Conservation (phyloP, 2,797 vertebrate species). For the Anolis apletophallus region DNA sequence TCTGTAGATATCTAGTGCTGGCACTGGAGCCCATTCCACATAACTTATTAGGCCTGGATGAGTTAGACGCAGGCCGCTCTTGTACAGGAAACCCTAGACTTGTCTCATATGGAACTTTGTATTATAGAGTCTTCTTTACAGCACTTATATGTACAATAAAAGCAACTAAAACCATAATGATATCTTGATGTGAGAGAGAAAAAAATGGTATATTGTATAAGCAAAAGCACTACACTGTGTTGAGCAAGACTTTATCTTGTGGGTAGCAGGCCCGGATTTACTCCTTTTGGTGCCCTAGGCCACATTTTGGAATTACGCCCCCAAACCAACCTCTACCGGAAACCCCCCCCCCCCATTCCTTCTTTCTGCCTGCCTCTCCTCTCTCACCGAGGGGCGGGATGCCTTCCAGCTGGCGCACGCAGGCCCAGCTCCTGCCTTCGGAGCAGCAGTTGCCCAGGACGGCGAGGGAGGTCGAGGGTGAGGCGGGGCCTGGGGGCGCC, state of each 20-base stretch:
- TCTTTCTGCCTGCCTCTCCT: too few relatives aligned
- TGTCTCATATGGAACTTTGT: conserved; percentile 16
- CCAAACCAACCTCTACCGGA: too few relatives aligned
- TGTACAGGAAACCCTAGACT: conserved; percentile 53
- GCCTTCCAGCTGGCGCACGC: too few relatives aligned
- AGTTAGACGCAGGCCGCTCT: fast-evolving
- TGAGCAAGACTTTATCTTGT: background rate
- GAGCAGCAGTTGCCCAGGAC: too few relatives aligned
- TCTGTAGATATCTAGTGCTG: background rate
- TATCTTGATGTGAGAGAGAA: background rate
- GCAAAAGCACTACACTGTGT: background rate
- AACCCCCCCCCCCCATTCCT: too few relatives aligned
- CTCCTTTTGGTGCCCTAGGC: too few relatives aligned
- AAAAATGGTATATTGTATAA: background rate
- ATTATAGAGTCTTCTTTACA: conserved; percentile 23
- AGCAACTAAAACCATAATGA: conserved; percentile 35
- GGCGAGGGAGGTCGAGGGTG: too few relatives aligned
- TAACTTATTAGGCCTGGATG: conserved; percentile 31
- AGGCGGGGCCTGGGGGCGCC: too few relatives aligned
- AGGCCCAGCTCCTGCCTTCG: too few relatives aligned
- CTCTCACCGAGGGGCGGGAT: too few relatives aligned
- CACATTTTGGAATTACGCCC: too few relatives aligned
- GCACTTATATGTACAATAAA: conserved; percentile 62
- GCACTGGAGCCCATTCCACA: background rate
- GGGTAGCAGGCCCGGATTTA: too few relatives aligned